These are phyloP conservation scores for Micromesistius poutassou DNA, from an alignment of 2,797 vertebrate genomes.

Conservation along the genomic window DNA sequence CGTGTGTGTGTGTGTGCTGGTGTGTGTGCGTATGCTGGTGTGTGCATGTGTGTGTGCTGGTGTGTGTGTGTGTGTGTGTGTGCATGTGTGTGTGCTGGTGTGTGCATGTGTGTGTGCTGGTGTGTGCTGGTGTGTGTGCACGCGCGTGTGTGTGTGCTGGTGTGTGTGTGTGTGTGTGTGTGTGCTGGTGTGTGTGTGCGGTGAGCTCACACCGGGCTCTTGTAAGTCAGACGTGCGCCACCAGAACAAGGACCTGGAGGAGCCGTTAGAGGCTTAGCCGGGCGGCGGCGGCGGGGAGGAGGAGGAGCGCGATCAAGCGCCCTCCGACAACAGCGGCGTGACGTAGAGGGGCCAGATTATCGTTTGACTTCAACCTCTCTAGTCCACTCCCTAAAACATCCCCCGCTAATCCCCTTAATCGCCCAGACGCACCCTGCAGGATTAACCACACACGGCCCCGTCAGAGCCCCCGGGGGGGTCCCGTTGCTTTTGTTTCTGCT, in stretches of 20 bases:
- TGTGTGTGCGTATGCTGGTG: not conserved
- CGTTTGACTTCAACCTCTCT: conserved; percentile 14
- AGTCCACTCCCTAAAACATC: not conserved
- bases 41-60: not conserved
- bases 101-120: conserved; percentile 23
- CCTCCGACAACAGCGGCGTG: conserved; percentile 11
- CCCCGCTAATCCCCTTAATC: too few relatives aligned
- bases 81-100: conserved; percentile 25
- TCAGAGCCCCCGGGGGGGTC: too few relatives aligned
- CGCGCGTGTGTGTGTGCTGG: conserved; percentile 7
- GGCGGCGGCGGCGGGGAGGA: conserved; percentile 13
- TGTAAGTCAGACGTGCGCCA: conserved; percentile 10
- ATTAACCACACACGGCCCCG: too few relatives aligned
- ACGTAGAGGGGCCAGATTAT: conserved; percentile 8
- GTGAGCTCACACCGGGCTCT: not conserved
- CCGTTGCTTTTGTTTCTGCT: too few relatives aligned
- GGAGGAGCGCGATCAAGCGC: not conserved
- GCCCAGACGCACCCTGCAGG: too few relatives aligned
- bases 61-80: conserved; percentile 9
- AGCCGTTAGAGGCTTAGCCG: conserved; percentile 29
- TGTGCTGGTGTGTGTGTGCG: not conserved
- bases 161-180: not conserved
- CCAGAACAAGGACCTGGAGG: conserved; percentile 33
- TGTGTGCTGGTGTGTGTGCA: conserved; percentile 17
- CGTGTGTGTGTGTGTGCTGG: not conserved